phyloP scores from a whole-genome alignment of 2,888 invertebrate species.

The Cantharis rustica region DNA sequence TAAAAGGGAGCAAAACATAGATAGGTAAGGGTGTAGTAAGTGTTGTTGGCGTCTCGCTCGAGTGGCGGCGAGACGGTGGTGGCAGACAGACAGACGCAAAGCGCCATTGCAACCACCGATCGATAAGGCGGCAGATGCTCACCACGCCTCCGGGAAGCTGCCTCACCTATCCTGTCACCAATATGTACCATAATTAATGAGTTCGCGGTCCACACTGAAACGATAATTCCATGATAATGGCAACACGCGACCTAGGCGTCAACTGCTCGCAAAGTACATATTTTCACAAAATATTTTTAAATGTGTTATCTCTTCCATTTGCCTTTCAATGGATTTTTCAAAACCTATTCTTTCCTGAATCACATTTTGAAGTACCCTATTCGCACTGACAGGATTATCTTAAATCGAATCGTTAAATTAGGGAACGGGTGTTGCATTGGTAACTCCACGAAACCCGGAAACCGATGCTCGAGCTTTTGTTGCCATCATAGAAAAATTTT shows the following conservation, averaged over 20 bases:
- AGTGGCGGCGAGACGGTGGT: slow-evolving; percentile 30
- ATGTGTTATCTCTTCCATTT: background rate
- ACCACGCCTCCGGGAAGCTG: slow-evolving; percentile 36
- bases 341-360: slow-evolving; percentile 16
- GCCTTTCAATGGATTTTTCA: background rate
- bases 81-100: slow-evolving; percentile 31
- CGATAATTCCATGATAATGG: slow-evolving; percentile 62
- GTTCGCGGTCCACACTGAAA: slow-evolving; percentile 56
- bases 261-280: slow-evolving; percentile 25
- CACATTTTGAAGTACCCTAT: slow-evolving; percentile 33
- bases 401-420: slow-evolving; percentile 32
- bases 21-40: slow-evolving; percentile 23
- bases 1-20: slow-evolving; percentile 1
- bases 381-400: slow-evolving; percentile 37
- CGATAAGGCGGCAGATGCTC: slow-evolving; percentile 36
- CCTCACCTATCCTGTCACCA: slow-evolving; percentile 45
- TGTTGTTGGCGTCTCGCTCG: slow-evolving; percentile 20
- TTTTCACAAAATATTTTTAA: slow-evolving; percentile 19
- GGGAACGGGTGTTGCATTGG: slow-evolving; percentile 35
- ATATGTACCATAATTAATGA: slow-evolving; percentile 51
- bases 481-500: slow-evolving; percentile 1
- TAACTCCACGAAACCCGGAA: slow-evolving; percentile 34
- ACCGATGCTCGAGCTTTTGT: slow-evolving; percentile 34
- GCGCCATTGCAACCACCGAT: slow-evolving; percentile 35
- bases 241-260: slow-evolving; percentile 53